Conservation (phyloP, 2,888 invertebrate genomes). For the Boloria selene region DNA sequence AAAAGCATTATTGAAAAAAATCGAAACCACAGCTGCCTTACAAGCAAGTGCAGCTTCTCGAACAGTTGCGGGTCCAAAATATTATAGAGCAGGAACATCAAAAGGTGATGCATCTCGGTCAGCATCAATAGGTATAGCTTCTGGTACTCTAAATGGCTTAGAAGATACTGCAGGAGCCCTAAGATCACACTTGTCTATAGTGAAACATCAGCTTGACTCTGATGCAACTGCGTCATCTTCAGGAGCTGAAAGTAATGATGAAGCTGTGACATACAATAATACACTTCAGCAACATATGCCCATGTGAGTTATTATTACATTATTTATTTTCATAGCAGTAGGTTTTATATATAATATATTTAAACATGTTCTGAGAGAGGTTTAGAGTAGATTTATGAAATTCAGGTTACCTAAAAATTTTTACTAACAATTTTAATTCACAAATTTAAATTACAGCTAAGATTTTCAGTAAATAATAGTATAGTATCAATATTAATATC, state of each 20-base stretch:
- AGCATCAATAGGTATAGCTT: slow-evolving; percentile 81
- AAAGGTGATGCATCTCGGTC: slow-evolving; percentile 90
- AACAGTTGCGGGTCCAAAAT: slow-evolving; percentile 65
- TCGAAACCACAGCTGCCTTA: slow-evolving; percentile 70
- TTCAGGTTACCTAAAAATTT: too few species aligned
- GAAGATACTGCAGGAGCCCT: slow-evolving; percentile 88
- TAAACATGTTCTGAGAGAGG: too few species aligned
- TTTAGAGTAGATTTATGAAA: too few species aligned
- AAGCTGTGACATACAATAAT: slow-evolving; percentile 90
- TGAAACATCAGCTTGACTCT: slow-evolving; percentile 91
- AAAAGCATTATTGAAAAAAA: slow-evolving; percentile 70
- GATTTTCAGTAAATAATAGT: too few species aligned
- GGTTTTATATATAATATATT: not conserved
- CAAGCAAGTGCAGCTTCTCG: slow-evolving; percentile 72
- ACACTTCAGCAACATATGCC: slow-evolving; percentile 88
- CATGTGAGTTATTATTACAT: slow-evolving; percentile 85
- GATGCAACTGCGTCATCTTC: slow-evolving; percentile 97
- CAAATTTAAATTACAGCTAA: too few species aligned
- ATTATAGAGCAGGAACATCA: slow-evolving; percentile 82
- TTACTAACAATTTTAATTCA: too few species aligned
- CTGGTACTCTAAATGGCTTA: slow-evolving; percentile 86
- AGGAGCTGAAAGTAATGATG: slow-evolving; percentile 96
- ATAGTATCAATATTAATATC: too few species aligned
- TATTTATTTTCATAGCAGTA: not conserved
- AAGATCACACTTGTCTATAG: slow-evolving; percentile 86